Percentiles rank a stretch among this genome's conserved stretches.
phyloP scores from a whole-genome alignment of 2,113 vertebrate genomes.

The Coptodon rendalli region DNA sequence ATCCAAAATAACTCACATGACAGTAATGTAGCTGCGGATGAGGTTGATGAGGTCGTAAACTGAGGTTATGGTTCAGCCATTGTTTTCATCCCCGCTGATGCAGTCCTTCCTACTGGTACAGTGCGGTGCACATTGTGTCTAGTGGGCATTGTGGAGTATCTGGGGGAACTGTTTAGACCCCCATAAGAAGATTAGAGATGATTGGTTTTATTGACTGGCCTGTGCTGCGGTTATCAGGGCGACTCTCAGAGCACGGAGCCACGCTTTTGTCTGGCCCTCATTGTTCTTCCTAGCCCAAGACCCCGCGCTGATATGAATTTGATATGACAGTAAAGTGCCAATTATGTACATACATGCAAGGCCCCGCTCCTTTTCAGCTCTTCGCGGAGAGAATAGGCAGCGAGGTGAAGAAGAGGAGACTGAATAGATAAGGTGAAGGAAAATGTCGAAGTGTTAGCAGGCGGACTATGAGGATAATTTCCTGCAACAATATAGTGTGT shows the following conservation, averaged over 20 bases:
- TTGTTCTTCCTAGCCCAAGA: constrained; percentile 44
- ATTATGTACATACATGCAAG: constrained; percentile 67
- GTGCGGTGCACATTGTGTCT: constrained; percentile 19
- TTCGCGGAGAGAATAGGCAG: constrained; percentile 4
- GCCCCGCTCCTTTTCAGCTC: constrained; percentile 44
- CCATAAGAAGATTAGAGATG: constrained; percentile 72
- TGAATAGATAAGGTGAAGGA: constrained; percentile 31
- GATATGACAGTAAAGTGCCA: constrained; percentile 75
- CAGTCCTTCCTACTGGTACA: not conserved
- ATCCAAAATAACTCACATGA: not conserved
- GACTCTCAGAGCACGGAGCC: constrained; percentile 41
- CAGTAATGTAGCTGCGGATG: not conserved
- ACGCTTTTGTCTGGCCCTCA: constrained; percentile 60
- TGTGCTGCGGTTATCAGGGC: constrained; percentile 68
- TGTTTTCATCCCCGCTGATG: constrained; percentile 10
- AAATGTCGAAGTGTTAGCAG: constrained; percentile 20
- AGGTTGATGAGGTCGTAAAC: not conserved
- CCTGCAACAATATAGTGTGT: not conserved
- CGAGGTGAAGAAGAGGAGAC: constrained; percentile 12
- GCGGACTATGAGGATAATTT: constrained; percentile 22
- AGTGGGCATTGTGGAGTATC: constrained; percentile 44
- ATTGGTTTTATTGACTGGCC: constrained; percentile 78
- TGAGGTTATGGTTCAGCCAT: not conserved
- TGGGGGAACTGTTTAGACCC: constrained; percentile 51
- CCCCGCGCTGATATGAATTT: constrained; percentile 69